Percentiles rank a stretch among this genome's conserved stretches.
Conservation (phyloP, 2,888 invertebrate species). For the Hemaris fuciformis region DNA sequence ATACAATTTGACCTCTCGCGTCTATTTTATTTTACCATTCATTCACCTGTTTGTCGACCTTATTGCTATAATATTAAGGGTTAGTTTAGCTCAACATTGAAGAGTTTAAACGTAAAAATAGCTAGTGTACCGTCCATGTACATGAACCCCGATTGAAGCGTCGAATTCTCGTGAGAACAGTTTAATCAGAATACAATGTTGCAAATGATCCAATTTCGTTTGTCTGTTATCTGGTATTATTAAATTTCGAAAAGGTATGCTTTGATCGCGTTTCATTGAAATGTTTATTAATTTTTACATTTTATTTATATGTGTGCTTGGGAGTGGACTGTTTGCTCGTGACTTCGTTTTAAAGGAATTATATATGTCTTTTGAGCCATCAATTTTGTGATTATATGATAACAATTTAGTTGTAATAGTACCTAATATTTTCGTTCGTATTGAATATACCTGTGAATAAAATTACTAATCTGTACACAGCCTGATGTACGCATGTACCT, state of each 20-base stretch:
- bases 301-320: background rate
- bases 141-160: background rate
- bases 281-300: background rate
- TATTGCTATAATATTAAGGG: background rate
- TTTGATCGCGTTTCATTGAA: background rate
- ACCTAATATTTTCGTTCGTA: no score
- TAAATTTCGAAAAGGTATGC: background rate
- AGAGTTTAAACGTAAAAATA: background rate
- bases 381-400: no score
- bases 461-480: no score
- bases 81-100: background rate
- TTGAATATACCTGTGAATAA: no score
- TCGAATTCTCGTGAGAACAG: slow-evolving; percentile 29
- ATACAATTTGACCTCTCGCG: slow-evolving; percentile 34
- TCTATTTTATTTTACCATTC: slow-evolving; percentile 13
- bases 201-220: slow-evolving; percentile 48
- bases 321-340: no score
- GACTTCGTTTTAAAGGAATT: no score
- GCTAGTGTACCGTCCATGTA: no score
- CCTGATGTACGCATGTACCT: no score
- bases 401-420: no score
- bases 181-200: slow-evolving; percentile 19
- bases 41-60: background rate
- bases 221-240: slow-evolving; percentile 29
- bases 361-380: no score